Base-by-base conservation (phyloP, 2,888 invertebrate species). In the Leucophenga maculata region DNA sequence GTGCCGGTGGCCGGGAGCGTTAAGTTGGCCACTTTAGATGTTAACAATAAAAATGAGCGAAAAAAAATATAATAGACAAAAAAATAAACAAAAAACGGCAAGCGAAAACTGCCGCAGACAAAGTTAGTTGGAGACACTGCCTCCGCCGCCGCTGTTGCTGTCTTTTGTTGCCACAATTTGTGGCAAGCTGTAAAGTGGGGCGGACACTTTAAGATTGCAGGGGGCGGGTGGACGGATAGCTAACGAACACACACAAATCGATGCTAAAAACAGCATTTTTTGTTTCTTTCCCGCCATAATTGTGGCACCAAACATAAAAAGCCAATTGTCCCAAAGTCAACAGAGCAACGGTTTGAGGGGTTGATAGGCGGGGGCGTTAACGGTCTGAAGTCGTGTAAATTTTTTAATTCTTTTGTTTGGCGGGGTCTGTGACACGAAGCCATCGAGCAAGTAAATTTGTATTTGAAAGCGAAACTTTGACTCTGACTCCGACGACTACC, bases 251-350 rank as follows among this genome's bases (percentile, higher is more conserved):
- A 76, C 70, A 78, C 75, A 81, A 79, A 81, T 78, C 74, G 78
- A 72, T 70, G 75, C 73, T 79, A 78, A 82, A 77, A 73, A 79
- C 76, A 62, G 72, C 73, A 74, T 70, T 31, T 65, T n/a, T 26
- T 39, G 39, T 39, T 18, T 50, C 16, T 16, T 50, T 50, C 13
- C 50, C 16, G 39, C 39, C 39, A 22, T 60, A 60, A 59, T 59
- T 59, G 31, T 59, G 1, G 32, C 59, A 59, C 26, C 4, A 16
- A 59, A 32, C 32, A 39, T 32, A 39, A 39, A 39, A 39, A 39
- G 26, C 39, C 39, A 11, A 39, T 39, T 39, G 39, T 9, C 39
- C 39, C 39, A 39, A 39, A 39, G 39, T 39, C 57, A 39, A 39
- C 8, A 11, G 39, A 11, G 1, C 4, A 6, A 11, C 39, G 39